Conservation (phyloP, 2,797 vertebrate genomes). For the Chlorospingus semifuscus region DNA sequence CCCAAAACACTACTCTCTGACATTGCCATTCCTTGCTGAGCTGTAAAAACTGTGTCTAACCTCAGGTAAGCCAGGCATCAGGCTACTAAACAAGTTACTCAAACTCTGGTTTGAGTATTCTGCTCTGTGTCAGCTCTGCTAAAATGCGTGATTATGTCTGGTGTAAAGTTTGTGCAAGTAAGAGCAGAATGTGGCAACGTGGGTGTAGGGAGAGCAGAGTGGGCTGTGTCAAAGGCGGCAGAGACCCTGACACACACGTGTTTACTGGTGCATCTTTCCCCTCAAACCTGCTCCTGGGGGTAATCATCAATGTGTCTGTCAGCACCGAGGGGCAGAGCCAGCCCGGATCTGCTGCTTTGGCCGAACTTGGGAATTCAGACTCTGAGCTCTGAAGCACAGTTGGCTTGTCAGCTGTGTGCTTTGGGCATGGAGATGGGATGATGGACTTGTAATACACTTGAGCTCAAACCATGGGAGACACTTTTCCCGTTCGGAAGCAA, state of each 20-base stretch:
- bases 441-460: background rate
- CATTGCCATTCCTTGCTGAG: background rate
- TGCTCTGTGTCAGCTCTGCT: background rate
- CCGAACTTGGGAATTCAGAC: background rate
- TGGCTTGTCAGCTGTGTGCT: background rate
- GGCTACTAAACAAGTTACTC: background rate
- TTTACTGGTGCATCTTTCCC: background rate
- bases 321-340: background rate
- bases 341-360: background rate
- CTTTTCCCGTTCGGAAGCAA: background rate
- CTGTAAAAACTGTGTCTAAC: background rate
- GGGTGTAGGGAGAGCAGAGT: background rate
- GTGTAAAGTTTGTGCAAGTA: background rate
- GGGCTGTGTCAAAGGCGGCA: background rate
- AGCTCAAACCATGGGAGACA: background rate
- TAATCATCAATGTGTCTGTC: background rate
- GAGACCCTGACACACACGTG: fast-evolving
- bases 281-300: background rate
- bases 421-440: background rate
- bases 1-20: background rate
- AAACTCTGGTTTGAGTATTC: background rate
- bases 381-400: background rate
- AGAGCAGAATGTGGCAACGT: background rate
- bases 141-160: background rate
- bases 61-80: background rate